phyloP scores from a whole-genome alignment of 2,113 vertebrate genomes.

The Plestiodon gilberti region DNA sequence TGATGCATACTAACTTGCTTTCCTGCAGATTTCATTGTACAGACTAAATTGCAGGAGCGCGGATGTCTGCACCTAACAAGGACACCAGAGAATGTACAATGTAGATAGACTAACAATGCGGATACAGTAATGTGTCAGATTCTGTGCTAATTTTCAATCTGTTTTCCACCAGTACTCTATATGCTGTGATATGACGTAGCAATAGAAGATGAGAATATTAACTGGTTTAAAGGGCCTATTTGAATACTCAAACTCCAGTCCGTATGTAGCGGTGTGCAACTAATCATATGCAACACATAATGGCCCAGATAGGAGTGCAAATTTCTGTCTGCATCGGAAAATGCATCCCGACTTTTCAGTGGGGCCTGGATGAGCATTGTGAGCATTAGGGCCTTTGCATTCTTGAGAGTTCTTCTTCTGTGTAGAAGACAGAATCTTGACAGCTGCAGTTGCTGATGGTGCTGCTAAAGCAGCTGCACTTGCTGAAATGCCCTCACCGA shows the following conservation, averaged over 20 bases:
- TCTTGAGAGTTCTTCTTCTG: too few relatives aligned
- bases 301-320: neutral
- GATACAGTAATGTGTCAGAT: neutral
- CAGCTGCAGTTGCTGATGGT: too few relatives aligned
- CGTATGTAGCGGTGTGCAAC: neutral
- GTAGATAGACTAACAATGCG: neutral
- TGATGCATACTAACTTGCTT: slow-evolving; percentile 23
- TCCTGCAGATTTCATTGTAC: neutral
- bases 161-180: neutral
- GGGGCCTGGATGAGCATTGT: neutral
- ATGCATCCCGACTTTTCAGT: neutral
- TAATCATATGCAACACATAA: neutral
- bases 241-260: neutral
- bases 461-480: too few relatives aligned
- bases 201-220: neutral
- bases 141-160: neutral
- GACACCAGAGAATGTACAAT: neutral
- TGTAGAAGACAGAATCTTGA: too few relatives aligned
- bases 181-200: neutral
- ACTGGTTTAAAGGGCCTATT: neutral
- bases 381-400: too few relatives aligned
- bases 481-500: too few relatives aligned
- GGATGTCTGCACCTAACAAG: neutral
- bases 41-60: neutral
- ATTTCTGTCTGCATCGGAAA: neutral